Evolutionary conservation across 2,888 invertebrate genomes (phyloP), one percentile per base, ranked within the genome.

Genomic region (Thera britannica): DNA sequence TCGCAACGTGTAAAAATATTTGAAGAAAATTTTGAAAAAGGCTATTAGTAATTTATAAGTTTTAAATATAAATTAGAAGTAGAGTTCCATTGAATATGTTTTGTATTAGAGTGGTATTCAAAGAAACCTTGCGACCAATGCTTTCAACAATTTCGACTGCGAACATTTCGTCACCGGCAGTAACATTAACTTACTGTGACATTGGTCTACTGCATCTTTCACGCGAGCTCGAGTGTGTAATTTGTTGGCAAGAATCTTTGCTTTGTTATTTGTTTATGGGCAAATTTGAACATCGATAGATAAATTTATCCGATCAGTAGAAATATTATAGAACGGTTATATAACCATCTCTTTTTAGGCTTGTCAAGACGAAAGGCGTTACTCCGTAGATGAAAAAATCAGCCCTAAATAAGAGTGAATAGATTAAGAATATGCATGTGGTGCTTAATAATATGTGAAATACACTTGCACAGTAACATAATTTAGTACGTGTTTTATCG

Each of bases 401-500:
- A 23, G 23, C 23, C 23, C 23, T 23, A 38, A 38, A 38, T 67
- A 67, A 64, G 59, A 70, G 70, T 66, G 65, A 69, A 69, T 66
- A 62, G 56, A 52, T 56, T 58, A 54, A 64, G 62, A 66, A 44
- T 62, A 36, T 58, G 34, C 38, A 46, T 35, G 9, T 34, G 34
- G 34, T 52, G 34, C 9, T 41, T 41, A 41, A 46, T 46, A 48
- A 56, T 59, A 41, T 34, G 52, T 23, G 55, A n/a, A 49, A 48
- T 51, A 48, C 44, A 36, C 35, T 46, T 61, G 68, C 72, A 75
- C 73, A 65, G 71, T 54, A 65, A 69, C 62, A 65, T 65, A 63
- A 65, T 63, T 71, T 67, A 71, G 63, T 71, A 72, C 75, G 75
- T 75, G 75, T 63, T 74, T 65, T 73, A 78, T 78, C 73, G 71